These are phyloP conservation scores for Zaprionus camerounensis DNA, from an alignment of 1,140 invertebrate genomes.

Conservation along the genomic window DNA sequence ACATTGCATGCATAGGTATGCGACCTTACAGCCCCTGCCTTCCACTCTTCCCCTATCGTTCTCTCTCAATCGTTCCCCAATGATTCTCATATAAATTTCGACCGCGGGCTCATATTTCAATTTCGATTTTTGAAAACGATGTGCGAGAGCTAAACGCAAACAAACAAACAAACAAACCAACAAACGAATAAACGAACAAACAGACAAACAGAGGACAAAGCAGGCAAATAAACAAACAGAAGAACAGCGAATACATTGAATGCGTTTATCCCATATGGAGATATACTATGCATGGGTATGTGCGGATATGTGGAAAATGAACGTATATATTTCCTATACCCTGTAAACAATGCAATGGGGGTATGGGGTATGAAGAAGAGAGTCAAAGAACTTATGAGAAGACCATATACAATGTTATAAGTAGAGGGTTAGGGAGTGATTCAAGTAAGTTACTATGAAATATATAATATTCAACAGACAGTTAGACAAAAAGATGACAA, in stretches of 20 bases:
- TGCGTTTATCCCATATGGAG: constrained; percentile 48
- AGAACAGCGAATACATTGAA: constrained; percentile 48
- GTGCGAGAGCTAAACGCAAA: constrained; percentile 70
- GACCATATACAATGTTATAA: too few relatives aligned
- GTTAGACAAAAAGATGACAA: too few relatives aligned
- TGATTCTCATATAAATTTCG: constrained; percentile 38
- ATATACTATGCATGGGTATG: constrained; percentile 31
- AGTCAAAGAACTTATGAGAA: neutral
- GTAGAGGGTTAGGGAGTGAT: too few relatives aligned
- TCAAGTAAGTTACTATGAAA: too few relatives aligned
- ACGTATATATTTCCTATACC: constrained; percentile 10
- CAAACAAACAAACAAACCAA: constrained; percentile 52
- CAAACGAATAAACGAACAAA: constrained; percentile 17
- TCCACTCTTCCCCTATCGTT: neutral
- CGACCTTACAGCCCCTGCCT: neutral
- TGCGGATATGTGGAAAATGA: constrained; percentile 35
- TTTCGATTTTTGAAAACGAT: constrained; percentile 81
- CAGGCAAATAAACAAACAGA: constrained; percentile 70
- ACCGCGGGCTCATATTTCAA: constrained; percentile 74
- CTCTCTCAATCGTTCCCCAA: constrained; percentile 1
- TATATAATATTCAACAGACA: too few relatives aligned
- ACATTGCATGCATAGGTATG: constrained; percentile 24
- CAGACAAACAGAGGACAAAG: constrained; percentile 40
- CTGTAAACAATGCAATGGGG: constrained; percentile 15
- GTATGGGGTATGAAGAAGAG: neutral